Percentiles rank a stretch among this genome's conserved stretches.
Evolutionary conservation across 2,113 vertebrate species (phyloP).

Genomic region (Lepus europaeus): DNA sequence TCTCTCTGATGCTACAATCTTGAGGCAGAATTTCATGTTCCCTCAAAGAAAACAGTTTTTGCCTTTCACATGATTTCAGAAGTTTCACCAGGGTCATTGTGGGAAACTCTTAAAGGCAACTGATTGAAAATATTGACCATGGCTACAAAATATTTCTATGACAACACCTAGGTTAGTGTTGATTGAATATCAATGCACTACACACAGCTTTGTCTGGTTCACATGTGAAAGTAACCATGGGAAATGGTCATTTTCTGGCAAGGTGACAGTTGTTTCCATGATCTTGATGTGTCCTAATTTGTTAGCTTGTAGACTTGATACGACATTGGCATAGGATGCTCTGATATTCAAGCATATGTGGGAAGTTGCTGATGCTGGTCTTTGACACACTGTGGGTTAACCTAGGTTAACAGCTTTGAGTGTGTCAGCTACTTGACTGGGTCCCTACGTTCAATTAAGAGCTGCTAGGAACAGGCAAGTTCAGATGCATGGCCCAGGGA

Average conservation of each 20-base stretch:
- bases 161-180: not conserved
- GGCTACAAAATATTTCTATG: not conserved
- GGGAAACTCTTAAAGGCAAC: not conserved
- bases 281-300: not conserved
- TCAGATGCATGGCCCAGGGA: not conserved
- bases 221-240: not conserved
- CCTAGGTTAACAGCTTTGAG: not conserved
- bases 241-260: not conserved
- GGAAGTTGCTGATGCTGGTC: not conserved
- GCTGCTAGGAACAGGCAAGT: not conserved
- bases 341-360: not conserved
- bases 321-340: not conserved
- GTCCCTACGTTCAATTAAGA: not conserved
- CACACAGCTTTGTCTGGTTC: not conserved
- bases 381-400: not conserved
- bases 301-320: not conserved
- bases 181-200: not conserved
- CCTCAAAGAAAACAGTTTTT: not conserved
- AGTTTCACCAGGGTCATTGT: not conserved
- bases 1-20: not conserved
- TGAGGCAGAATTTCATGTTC: not conserved
- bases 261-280: not conserved
- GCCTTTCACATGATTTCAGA: not conserved
- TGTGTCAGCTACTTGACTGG: not conserved
- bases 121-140: not conserved